Base-by-base conservation (phyloP, 2,888 invertebrate species). In the Nycteola revayana region DNA sequence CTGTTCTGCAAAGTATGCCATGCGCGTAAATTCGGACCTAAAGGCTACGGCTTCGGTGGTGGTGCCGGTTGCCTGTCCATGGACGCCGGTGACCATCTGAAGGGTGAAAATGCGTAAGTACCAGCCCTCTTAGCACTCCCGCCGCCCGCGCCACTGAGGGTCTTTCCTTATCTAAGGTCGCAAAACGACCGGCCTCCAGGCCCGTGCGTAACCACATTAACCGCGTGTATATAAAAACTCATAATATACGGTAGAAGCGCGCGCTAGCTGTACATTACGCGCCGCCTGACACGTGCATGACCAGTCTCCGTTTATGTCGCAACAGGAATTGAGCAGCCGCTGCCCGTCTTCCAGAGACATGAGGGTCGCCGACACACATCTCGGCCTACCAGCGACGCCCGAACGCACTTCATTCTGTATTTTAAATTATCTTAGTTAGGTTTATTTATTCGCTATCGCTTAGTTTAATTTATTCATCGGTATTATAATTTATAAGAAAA, bases 1-100 rank as follows among this genome's bases (percentile, higher is more conserved):
- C 92, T 99, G 66, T 99, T 90, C 93, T 99, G 99, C 93, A 98
- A 98, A 91, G 91, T 93, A 75, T 98, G 99, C 92, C 98, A 99
- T 88, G 98, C 94, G 68, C 95, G 98, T 81, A 98, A 98, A 92
- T 98, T 95, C 90, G 99, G 99, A 78, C 98, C 98, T 66, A 98
- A 97, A 90, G 98, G 98, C 65, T 97, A 98, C 90, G 98, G 98
- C 68, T 98, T 98, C 87, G 98, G 99, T 64, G 97, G 97, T 75
- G 99, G 99, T 69, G 98, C 98, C 74, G 98, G 98, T 60, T 95
- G 96, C 86, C 92, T 98, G 73, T 96, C 96, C 87, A 98, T 96
- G 97, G 98, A 98, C 91, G 90, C 94, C 79, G 98, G 98, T 60
- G 93, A 95, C 52, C 97, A 98, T 79, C 92, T 98, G 73, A 93